Evolutionary conservation across 2,888 invertebrate genomes (phyloP), one percentile per base, ranked within the genome.

Genomic region (Netelia virgata): DNA sequence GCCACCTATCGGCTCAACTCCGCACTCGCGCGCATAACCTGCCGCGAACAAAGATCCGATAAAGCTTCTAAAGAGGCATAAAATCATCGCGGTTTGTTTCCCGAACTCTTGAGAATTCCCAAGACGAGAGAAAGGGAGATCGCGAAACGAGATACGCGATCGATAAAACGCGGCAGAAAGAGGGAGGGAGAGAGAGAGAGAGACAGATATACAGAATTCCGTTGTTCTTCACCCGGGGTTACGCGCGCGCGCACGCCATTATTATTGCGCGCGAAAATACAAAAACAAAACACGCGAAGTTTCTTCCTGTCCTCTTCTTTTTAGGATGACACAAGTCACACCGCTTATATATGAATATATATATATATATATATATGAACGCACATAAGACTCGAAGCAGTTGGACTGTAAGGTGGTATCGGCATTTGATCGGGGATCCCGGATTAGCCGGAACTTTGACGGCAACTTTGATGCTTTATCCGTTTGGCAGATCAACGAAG

Each of bases 391-490:
- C 18, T 63, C 57, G 43, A 63, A 43, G 47, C 41, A 57, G 47
- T 73, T 64, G 57, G 64, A 74, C 50, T 53, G 9, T 41, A 23
- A 74, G 43, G 50, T 18, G 53, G 75, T 43, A 83, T 83, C 83
- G 80, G 61, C 43, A 63, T 76, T 80, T 47, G 83, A 84, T 84
- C 80, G 83, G 72, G 43, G 18, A 80, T 59, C 76, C 61, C 55
- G 80, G 80, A 76, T 80, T 76, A 76, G 80, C 76, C 83, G 83
- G 83, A 80, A 80, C 80, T 80, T 72, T 66, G 83, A 84, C 83
- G 83, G 83, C 80, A 84, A 84, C 83, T 84, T 84, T 84, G 83
- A 84, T 84, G 83, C 83, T 84, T 80, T 84, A 84, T 84, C 83
- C 83, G 75, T 76, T 68, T 53, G 72, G 59, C 75, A 64, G 79